Base-by-base conservation (phyloP, 2,888 invertebrate genomes). In the Drosophila sordidula region DNA sequence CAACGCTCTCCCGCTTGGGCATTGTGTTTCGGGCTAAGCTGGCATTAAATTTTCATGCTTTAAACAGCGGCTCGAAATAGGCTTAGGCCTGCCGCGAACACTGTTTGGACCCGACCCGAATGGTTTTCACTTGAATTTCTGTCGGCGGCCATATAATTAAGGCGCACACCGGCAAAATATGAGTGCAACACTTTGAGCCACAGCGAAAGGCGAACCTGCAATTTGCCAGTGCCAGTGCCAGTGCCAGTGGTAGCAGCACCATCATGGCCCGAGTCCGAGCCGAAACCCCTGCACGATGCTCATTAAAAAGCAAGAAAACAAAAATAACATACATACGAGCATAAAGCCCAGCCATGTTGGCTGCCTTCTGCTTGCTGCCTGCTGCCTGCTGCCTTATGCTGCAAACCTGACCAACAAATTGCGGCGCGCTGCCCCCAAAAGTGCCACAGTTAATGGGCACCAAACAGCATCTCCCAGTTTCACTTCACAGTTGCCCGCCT, bases 401-500 rank as follows among this genome's bases (percentile, higher is more conserved):
- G 54, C 56, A 76, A 82, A 78, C 82, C 87, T 82, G 82, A 80
- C 87, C 84, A 87, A 84, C 82, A 87, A 82, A 87, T 82, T 82
- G 61, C 59, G 72, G 69, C 64, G 67, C 54, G 75, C 68, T 78
- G 76, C 76, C 75, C 86, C 82, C 75, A 86, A 82, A 82, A 82
- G 87, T 82, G 87, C 84, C 84, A 86, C 87, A 86, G 84, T 82
- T 82, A 86, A 82, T 82, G 87, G 87, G 66, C 87, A 83, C 63
- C 83, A 68, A 85, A 78, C 72, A 85, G 79, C 68, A 68, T 72
- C 65, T 75, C 58, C 50, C 63, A 51, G 72, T 50, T 63, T 64
- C 64, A 58, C 65, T 59, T 54, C 63, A 46, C 70, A 55, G 67
- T 36, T 57, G 42, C 44, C 51, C 45, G 11, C n/a, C 29, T 39